phyloP scores from a whole-genome alignment of 2,888 invertebrate species.

The Pristionchus exspectatus region DNA sequence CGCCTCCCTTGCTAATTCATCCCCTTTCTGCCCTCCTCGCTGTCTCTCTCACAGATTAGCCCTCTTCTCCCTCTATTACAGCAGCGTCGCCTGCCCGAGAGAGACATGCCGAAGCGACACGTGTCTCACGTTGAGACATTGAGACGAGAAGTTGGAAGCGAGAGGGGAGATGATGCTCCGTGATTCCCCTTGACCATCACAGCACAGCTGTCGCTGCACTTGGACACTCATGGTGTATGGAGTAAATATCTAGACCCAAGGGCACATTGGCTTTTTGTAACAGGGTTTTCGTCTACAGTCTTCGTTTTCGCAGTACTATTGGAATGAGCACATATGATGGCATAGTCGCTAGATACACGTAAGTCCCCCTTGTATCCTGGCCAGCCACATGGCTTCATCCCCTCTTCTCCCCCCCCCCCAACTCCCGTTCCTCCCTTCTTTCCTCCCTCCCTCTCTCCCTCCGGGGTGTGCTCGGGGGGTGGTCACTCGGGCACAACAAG shows the following conservation, averaged over 20 bases:
- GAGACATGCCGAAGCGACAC: neutral
- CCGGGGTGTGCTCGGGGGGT: neutral
- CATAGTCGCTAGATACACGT: neutral
- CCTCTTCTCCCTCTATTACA: neutral
- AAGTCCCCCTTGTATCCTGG: neutral
- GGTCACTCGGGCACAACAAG: slow-evolving; percentile 27
- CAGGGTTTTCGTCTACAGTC: neutral
- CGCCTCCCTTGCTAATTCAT: neutral
- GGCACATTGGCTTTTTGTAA: too few relatives aligned
- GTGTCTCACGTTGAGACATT: neutral
- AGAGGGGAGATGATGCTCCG: neutral
- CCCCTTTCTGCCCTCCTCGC: neutral
- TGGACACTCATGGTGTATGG: neutral
- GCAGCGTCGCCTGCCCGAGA: neutral
- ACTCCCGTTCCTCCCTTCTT: neutral
- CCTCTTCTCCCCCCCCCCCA: neutral
- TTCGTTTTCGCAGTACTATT: neutral
- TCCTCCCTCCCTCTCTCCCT: neutral
- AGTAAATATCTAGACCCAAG: too few relatives aligned
- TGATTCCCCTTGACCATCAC: slow-evolving; percentile 6
- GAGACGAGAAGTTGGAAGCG: neutral
- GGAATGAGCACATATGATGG: neutral
- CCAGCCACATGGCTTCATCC: neutral
- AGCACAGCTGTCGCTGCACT: neutral
- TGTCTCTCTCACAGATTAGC: neutral